phyloP scores from a whole-genome alignment of 2,113 vertebrate species.

The Mungos mungo region DNA sequence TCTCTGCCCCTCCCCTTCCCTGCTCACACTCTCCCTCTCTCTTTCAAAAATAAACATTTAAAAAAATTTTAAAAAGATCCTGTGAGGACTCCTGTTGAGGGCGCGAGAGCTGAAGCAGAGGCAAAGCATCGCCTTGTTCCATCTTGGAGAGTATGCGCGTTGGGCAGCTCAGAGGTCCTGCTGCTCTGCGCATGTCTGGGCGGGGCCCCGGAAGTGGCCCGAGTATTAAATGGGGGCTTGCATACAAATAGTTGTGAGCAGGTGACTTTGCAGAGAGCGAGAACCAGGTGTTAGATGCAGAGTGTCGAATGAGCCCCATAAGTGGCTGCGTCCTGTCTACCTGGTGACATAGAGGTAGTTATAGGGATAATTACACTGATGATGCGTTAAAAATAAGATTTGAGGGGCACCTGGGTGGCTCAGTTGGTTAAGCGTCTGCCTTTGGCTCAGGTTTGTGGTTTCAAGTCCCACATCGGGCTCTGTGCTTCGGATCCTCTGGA shows the following conservation, averaged over 20 bases:
- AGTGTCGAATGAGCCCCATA: neutral
- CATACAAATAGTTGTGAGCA: neutral
- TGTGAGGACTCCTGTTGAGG: too few relatives aligned
- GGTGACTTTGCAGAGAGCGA: neutral
- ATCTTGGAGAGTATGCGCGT: accelerated
- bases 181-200: neutral
- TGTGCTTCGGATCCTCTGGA: neutral
- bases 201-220: too few relatives aligned
- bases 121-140: accelerated
- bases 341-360: neutral
- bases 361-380: neutral
- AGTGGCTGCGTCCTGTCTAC: accelerated
- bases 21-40: too few relatives aligned
- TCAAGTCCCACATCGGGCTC: neutral
- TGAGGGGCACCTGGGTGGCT: neutral
- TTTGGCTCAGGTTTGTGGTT: neutral
- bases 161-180: accelerated
- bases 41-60: too few relatives aligned
- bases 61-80: too few relatives aligned
- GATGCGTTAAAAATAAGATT: too few relatives aligned
- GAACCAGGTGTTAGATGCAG: accelerated
- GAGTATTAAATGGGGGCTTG: neutral
- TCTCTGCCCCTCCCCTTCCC: too few relatives aligned
- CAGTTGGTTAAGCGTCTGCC: too few relatives aligned
- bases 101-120: accelerated